Conservation (phyloP, 2,888 invertebrate genomes). For the Cephus runcator region DNA sequence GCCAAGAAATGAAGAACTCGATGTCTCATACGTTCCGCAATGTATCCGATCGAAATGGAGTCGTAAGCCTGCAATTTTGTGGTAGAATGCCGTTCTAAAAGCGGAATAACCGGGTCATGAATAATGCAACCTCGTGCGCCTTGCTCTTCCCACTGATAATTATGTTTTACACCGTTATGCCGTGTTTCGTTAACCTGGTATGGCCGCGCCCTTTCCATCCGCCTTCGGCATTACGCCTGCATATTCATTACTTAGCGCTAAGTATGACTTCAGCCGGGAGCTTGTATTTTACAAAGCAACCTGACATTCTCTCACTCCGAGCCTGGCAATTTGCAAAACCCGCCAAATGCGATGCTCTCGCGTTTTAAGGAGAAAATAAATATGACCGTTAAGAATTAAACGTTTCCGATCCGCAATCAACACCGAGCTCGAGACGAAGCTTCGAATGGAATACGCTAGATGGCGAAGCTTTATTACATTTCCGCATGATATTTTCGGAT, state of each 20-base stretch:
- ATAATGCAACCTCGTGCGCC: slow-evolving; percentile 57
- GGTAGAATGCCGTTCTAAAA: slow-evolving; percentile 44
- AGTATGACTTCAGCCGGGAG: slow-evolving; percentile 44
- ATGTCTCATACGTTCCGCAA: not conserved
- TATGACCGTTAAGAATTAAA: not conserved
- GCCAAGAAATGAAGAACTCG: not conserved
- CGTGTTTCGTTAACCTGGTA: slow-evolving; percentile 57
- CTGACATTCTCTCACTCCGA: not conserved
- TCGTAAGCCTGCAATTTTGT: slow-evolving; percentile 47
- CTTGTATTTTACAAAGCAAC: not conserved
- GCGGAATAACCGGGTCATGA: slow-evolving; percentile 53
- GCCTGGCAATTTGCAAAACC: not conserved
- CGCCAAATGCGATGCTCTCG: not conserved
- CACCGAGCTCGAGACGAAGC: not conserved
- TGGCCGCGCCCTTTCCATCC: slow-evolving; percentile 44
- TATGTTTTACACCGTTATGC: slow-evolving; percentile 61
- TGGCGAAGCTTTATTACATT: too few relatives aligned
- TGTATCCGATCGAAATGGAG: slow-evolving; percentile 38
- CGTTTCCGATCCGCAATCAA: not conserved
- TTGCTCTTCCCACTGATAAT: slow-evolving; percentile 57
- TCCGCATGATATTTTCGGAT: too few relatives aligned
- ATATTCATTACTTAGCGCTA: slow-evolving; percentile 57
- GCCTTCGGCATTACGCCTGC: slow-evolving; percentile 48
- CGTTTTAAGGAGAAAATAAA: not conserved
- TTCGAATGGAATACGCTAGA: too few relatives aligned